phyloP scores from a whole-genome alignment of 2,113 vertebrate genomes.

The Saguinus midas region DNA sequence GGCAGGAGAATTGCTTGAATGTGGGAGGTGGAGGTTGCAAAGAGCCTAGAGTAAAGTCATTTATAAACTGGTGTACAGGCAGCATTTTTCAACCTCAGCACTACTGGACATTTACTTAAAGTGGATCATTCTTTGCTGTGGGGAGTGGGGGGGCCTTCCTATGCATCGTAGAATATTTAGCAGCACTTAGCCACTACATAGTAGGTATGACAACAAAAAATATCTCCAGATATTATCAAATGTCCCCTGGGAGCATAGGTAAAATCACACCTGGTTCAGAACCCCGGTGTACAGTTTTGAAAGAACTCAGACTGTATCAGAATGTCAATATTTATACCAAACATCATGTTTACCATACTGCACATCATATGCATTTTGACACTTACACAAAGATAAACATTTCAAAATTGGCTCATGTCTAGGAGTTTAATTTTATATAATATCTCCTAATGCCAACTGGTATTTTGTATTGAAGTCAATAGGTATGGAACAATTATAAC shows the following conservation, averaged over 20 bases:
- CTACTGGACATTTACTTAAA: not conserved
- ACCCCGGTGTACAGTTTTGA: not conserved
- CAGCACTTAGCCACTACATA: not conserved
- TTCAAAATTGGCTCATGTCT: constrained; percentile 47
- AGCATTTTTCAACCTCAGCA: not conserved
- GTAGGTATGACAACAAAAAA: not conserved
- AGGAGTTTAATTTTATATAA: constrained; percentile 31
- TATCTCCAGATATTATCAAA: not conserved
- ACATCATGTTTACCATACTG: not conserved
- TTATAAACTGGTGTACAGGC: not conserved
- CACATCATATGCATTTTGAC: constrained; percentile 5
- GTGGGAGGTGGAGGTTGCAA: no score
- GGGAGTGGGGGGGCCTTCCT: not conserved
- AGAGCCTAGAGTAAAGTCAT: not conserved
- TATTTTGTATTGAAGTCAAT: constrained; percentile 50
- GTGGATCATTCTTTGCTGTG: not conserved
- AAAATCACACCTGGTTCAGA: not conserved
- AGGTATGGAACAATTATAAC: not conserved
- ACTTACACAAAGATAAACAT: constrained; percentile 19
- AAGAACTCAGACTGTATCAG: not conserved
- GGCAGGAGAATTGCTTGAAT: no score
- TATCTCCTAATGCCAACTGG: not conserved
- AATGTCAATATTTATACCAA: constrained; percentile 12
- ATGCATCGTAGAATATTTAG: not conserved
- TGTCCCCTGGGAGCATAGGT: not conserved